These are phyloP conservation scores for Stigmatopora argus DNA, from an alignment of 2,113 vertebrate genomes.

Conservation along the genomic window DNA sequence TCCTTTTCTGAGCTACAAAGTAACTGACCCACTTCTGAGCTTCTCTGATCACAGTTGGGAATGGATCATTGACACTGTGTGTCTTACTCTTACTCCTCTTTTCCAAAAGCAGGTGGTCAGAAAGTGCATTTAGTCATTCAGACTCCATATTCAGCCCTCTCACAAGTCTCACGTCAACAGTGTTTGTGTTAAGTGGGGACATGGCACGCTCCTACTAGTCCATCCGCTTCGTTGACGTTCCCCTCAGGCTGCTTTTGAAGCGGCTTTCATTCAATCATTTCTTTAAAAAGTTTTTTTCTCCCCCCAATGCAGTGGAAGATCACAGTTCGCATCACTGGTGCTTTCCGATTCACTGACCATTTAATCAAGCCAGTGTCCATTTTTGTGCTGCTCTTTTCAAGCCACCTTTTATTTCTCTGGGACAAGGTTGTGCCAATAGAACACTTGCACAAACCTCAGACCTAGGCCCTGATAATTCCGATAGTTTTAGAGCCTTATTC, in stretches of 20 bases:
- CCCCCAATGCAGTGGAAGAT: slow-evolving; percentile 59
- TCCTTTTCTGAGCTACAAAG: slow-evolving; percentile 5
- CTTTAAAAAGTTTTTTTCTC: slow-evolving; percentile 65
- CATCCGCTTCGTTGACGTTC: slow-evolving; percentile 47
- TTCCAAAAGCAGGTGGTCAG: slow-evolving; percentile 45
- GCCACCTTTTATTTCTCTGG: slow-evolving; percentile 73
- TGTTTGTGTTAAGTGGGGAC: slow-evolving; percentile 61
- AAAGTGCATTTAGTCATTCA: slow-evolving; percentile 23
- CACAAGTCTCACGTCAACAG: slow-evolving; percentile 33
- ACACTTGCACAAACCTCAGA: slow-evolving; percentile 61
- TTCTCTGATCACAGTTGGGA: slow-evolving; percentile 13
- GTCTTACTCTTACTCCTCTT: slow-evolving; percentile 18
- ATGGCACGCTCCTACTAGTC: slow-evolving; percentile 51
- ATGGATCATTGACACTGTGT: slow-evolving; percentile 17
- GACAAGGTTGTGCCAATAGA: slow-evolving; percentile 74
- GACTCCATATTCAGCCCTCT: slow-evolving; percentile 30
- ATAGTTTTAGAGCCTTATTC: slow-evolving; percentile 60
- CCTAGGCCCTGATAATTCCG: slow-evolving; percentile 61
- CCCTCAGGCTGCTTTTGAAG: slow-evolving; percentile 70
- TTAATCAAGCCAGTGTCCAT: slow-evolving; percentile 86
- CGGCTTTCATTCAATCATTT: slow-evolving; percentile 80
- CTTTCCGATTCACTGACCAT: slow-evolving; percentile 86
- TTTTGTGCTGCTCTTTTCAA: slow-evolving; percentile 63
- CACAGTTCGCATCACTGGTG: slow-evolving; percentile 82
- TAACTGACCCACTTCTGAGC: slow-evolving; percentile 5